Evolutionary conservation across 2,113 vertebrate species (phyloP).

Genomic region (Laticauda laticaudata): DNA sequence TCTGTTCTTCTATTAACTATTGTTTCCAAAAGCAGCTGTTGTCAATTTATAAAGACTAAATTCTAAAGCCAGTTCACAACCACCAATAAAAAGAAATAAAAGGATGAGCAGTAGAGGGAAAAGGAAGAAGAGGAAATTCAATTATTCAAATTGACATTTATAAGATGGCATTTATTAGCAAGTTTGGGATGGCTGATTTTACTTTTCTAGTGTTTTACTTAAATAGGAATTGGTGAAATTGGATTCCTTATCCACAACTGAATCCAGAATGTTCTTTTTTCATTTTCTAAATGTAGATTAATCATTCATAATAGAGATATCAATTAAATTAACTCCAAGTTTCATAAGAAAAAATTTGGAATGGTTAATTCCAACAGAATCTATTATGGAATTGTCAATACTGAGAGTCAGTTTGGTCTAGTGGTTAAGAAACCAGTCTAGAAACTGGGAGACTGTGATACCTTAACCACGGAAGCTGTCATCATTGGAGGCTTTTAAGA

Average conservation of each 20-base stretch:
- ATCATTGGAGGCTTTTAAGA: no score
- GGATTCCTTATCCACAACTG: neutral
- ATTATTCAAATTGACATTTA: neutral
- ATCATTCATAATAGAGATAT: neutral
- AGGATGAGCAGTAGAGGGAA: neutral
- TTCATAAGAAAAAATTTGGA: neutral
- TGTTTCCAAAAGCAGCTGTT: neutral
- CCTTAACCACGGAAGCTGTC: neutral
- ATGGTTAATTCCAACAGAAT: neutral
- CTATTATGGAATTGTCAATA: neutral
- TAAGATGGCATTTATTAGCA: neutral
- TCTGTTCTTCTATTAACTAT: neutral
- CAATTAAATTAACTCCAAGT: neutral
- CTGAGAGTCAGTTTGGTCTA: neutral
- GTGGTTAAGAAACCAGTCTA: neutral
- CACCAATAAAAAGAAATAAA: neutral
- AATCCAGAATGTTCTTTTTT: neutral
- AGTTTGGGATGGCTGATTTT: neutral
- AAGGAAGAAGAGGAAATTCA: neutral
- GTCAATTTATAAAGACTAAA: neutral
- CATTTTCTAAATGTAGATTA: neutral
- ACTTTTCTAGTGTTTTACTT: neutral
- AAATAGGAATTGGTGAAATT: neutral
- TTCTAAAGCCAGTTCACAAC: neutral
- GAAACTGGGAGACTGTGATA: neutral